These are phyloP conservation scores for Stictonetta naevosa DNA, from an alignment of 2,113 vertebrate species.

Conservation along the genomic window DNA sequence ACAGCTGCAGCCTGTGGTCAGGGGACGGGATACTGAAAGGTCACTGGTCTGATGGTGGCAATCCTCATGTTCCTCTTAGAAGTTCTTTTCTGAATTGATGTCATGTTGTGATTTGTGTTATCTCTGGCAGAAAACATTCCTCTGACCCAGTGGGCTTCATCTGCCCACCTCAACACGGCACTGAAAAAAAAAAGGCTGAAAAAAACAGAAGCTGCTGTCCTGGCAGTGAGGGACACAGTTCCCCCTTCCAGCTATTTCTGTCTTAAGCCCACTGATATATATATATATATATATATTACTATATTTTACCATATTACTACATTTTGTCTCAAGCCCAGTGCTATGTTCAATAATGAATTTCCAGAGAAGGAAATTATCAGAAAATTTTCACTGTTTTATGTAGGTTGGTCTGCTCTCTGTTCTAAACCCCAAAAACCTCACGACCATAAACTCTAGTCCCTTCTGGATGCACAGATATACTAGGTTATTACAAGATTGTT, in stretches of 20 bases:
- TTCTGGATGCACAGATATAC: not conserved
- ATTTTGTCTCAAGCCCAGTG: conserved; percentile 4
- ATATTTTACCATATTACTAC: too few species aligned
- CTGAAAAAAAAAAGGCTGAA: not conserved
- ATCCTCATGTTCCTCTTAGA: not conserved
- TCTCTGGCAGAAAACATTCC: conserved; percentile 14
- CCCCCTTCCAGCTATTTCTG: not conserved
- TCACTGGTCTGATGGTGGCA: not conserved
- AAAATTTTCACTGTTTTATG: not conserved
- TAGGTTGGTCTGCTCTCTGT: not conserved
- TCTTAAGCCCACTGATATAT: not conserved
- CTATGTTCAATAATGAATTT: conserved; percentile 10
- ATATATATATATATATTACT: too few species aligned
- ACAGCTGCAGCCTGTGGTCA: not conserved
- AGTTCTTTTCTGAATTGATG: not conserved
- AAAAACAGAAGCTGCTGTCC: not conserved
- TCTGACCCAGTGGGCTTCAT: not conserved
- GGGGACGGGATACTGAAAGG: not conserved
- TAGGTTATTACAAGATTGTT: not conserved
- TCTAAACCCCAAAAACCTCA: not conserved
- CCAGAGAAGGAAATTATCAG: conserved; percentile 8
- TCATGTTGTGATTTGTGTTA: not conserved
- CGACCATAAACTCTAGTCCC: not conserved
- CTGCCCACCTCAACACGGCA: not conserved
- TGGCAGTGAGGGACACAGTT: not conserved